These are phyloP conservation scores for Diadophis punctatus DNA, from an alignment of 2,113 vertebrate species.

Conservation along the genomic window DNA sequence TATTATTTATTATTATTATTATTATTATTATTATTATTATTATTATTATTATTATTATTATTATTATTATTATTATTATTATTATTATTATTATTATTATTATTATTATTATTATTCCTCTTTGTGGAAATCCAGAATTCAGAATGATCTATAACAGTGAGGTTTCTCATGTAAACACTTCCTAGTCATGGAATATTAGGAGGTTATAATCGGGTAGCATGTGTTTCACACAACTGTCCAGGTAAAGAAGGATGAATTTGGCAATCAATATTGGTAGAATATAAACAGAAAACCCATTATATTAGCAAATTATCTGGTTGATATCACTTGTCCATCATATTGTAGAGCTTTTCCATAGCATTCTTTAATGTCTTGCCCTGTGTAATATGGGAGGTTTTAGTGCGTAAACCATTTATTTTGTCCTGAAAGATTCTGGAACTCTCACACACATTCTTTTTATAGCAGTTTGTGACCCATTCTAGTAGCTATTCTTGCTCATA, in stretches of 20 bases:
- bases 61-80: too few species aligned
- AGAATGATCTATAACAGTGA: background rate
- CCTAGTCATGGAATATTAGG: background rate
- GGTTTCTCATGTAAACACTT: background rate
- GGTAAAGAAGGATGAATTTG: background rate
- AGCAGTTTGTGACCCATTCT: background rate
- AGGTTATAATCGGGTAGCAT: background rate
- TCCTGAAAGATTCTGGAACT: background rate
- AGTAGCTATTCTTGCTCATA: background rate
- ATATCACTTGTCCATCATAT: background rate
- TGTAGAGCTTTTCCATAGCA: background rate
- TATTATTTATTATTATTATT: too few species aligned
- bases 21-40: too few species aligned
- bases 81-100: too few species aligned
- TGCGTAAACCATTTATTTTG: background rate
- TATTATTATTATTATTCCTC: too few species aligned
- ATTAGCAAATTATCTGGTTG: background rate
- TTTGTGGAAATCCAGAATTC: background rate
- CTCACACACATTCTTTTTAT: background rate
- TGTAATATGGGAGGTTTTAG: background rate
- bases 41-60: too few species aligned
- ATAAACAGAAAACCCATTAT: background rate
- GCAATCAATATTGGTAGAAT: background rate
- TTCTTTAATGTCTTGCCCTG: background rate
- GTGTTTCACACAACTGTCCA: background rate